These are phyloP conservation scores for Gobiocypris rarus DNA, from an alignment of 2,113 vertebrate species.

Conservation along the genomic window DNA sequence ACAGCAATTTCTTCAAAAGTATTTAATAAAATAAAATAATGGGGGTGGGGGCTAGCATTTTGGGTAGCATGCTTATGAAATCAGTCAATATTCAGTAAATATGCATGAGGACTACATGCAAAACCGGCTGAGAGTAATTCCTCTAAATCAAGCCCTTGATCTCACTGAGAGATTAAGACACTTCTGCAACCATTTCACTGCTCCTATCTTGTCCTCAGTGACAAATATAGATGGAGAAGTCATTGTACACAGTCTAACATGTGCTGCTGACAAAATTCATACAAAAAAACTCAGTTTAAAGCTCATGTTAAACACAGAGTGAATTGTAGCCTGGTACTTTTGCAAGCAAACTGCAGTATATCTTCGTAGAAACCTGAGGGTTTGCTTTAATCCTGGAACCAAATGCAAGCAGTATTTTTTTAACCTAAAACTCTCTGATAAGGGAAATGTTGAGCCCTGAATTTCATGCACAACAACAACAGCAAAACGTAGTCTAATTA, in stretches of 20 bases:
- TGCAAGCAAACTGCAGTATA: neutral
- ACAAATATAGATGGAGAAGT: constrained; percentile 33
- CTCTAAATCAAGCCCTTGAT: constrained; percentile 34
- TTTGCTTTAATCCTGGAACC: constrained; percentile 4
- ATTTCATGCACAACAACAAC: neutral
- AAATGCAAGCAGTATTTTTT: neutral
- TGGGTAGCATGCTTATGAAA: constrained; percentile 23
- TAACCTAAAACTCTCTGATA: neutral
- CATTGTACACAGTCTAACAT: neutral
- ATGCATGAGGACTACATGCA: constrained; percentile 40
- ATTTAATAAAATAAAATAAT: neutral
- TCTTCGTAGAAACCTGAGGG: constrained; percentile 8
- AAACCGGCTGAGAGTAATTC: constrained; percentile 16
- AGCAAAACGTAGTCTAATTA: neutral
- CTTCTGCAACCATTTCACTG: constrained; percentile 3
- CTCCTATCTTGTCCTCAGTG: constrained; percentile 10
- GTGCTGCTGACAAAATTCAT: neutral
- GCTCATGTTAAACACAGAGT: neutral
- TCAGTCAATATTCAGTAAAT: constrained; percentile 51
- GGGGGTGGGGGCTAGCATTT: no score
- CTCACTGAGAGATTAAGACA: constrained; percentile 24
- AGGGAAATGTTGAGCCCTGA: neutral
- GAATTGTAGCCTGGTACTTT: neutral
- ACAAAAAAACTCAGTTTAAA: no score
- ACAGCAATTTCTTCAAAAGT: neutral